Evolutionary conservation across 2,888 invertebrate species (phyloP), one percentile per base, ranked within the genome.

Genomic region (Galerucella calmariensis): DNA sequence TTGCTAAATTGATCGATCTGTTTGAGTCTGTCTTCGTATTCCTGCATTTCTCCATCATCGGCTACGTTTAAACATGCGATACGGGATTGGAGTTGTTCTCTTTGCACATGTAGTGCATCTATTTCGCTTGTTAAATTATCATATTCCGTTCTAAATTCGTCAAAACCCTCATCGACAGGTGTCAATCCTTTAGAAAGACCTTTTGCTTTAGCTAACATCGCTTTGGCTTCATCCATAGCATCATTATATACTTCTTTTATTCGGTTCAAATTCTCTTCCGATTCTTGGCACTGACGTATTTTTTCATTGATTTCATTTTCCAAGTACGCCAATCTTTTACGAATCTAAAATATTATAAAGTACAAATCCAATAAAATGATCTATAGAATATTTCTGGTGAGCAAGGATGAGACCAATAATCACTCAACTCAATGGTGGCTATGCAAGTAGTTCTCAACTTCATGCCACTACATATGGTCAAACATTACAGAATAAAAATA

Each of bases 61-160:
- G 90, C 90, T 71, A 90, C 88, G 35, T 89, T 90, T 86, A 93
- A 88, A 81, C 92, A 93, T 59, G 92, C 92, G 16, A 93, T 90
- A 82, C 91, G 90, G 0, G 92, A 91, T 80, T 91, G 89, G 14
- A 91, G 84, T 58, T 92, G 90, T 48, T 89, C 88, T 73, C 91
- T 88, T 65, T 90, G 88, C 0, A 89, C 89, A 44, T 90, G 89
- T 9, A 95, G 83, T 1, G 88, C 87, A 0, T 87, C 88, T 0
- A 92, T 70, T 16, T 90, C 88, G 0, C 87, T 81, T 0, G 93
- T 90, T 16, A 94, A 82, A 14, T 85, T 84, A 0, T 88, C 87
- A 78, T 93, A 93, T 11, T 89, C 86, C 0, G 84, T 84, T 3
- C 84, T 85, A 80, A 89, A 89, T 0, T 90, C 90, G 3, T 83